phyloP scores from a whole-genome alignment of 2,888 invertebrate genomes.

The Omphaloscelis lunosa region DNA sequence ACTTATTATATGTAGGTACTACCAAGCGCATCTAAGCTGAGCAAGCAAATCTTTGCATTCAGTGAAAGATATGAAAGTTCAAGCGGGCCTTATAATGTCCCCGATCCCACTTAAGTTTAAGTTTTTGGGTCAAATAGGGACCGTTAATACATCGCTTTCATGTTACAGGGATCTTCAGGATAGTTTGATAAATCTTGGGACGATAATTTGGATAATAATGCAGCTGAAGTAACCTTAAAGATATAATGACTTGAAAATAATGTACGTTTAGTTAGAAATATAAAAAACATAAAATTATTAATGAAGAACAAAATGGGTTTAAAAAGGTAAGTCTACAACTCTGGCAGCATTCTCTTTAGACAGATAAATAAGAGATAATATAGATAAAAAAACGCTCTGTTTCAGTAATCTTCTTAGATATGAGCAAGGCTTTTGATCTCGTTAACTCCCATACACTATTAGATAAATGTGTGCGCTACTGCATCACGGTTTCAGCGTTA shows the following conservation, averaged over 20 bases:
- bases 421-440: no score
- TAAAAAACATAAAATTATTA: no score
- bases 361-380: no score
- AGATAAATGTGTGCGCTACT: no score
- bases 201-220: background rate
- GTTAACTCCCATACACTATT: no score
- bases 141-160: constrained; percentile 13
- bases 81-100: constrained; percentile 76
- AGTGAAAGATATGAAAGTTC: constrained; percentile 80
- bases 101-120: constrained; percentile 68
- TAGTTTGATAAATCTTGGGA: constrained; percentile 1
- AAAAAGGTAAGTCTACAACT: no score
- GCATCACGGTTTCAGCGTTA: no score
- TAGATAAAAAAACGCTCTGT: no score
- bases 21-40: constrained; percentile 69
- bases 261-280: no score
- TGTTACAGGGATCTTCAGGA: background rate
- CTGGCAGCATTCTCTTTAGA: no score
- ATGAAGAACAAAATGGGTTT: no score
- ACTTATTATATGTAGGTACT: constrained; percentile 23
- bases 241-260: background rate
- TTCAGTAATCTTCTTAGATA: no score
- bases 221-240: background rate
- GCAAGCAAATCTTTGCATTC: constrained; percentile 84
- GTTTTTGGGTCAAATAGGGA: constrained; percentile 68